These are phyloP conservation scores for Aphelenchoides besseyi DNA, from an alignment of 1,140 invertebrate genomes.

Conservation along the genomic window DNA sequence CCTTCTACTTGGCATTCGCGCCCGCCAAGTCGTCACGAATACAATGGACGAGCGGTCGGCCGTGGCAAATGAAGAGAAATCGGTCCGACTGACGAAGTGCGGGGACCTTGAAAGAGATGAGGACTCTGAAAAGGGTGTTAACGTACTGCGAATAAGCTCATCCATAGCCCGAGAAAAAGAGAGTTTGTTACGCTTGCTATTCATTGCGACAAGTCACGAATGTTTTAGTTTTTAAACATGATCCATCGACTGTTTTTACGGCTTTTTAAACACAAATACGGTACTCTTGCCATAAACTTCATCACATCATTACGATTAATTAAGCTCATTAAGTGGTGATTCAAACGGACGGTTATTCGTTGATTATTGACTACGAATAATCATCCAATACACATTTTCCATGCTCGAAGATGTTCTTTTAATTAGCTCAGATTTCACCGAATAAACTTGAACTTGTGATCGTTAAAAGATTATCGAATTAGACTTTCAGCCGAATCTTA, in stretches of 20 bases:
- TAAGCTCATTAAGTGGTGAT: too few relatives aligned
- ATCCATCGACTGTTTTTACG: neutral
- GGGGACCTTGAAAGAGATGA: neutral
- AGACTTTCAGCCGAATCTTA: too few relatives aligned
- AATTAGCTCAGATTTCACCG: too few relatives aligned
- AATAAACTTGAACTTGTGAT: too few relatives aligned
- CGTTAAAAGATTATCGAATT: too few relatives aligned
- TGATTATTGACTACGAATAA: too few relatives aligned
- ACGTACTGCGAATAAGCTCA: neutral
- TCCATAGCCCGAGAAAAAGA: neutral
- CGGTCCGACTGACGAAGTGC: neutral
- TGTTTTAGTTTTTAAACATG: neutral
- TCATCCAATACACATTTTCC: too few relatives aligned
- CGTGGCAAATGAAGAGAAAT: slow-evolving; percentile 6
- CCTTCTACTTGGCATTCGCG: neutral
- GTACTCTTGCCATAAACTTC: neutral
- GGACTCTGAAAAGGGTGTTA: neutral
- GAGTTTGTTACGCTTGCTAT: neutral
- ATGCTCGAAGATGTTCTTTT: too few relatives aligned
- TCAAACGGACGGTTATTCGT: too few relatives aligned
- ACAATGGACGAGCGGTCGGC: neutral
- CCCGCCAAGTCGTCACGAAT: neutral
- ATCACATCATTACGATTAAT: neutral
- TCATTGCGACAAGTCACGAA: neutral
- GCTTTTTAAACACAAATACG: neutral